phyloP scores from a whole-genome alignment of 2,113 vertebrate genomes.

The Passer domesticus region DNA sequence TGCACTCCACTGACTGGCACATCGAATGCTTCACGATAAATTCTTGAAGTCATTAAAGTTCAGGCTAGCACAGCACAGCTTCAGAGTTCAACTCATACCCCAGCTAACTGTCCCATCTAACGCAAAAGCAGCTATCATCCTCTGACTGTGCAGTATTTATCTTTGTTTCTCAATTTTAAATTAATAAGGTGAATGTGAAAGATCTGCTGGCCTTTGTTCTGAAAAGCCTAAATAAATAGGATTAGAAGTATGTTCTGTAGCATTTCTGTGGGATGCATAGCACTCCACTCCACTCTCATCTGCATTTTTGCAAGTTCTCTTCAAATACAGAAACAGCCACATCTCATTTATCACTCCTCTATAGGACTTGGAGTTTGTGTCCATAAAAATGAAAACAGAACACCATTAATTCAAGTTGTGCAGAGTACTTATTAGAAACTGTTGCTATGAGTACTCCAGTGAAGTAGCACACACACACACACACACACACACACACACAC shows the following conservation, averaged over 20 bases:
- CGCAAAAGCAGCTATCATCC: not conserved
- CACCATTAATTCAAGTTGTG: not conserved
- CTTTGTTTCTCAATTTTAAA: not conserved
- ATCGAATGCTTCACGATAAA: not conserved
- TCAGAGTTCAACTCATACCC: not conserved
- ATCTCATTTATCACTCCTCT: not conserved
- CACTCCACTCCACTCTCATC: fast-evolving
- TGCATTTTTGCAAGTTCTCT: not conserved
- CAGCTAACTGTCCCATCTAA: not conserved
- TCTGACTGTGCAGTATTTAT: not conserved
- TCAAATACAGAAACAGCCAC: not conserved
- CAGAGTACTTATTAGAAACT: not conserved
- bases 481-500: too few relatives aligned
- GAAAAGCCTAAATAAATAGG: not conserved
- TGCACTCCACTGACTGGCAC: not conserved
- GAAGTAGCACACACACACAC: not conserved
- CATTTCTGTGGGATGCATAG: not conserved
- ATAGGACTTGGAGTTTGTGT: not conserved
- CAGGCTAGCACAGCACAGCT: not conserved
- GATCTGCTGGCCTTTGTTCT: not conserved
- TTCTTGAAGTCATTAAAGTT: not conserved
- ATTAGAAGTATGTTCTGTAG: not conserved
- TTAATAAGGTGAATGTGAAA: not conserved
- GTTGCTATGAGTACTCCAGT: not conserved
- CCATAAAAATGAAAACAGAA: not conserved